These are phyloP conservation scores for Centroberyx gerrardi DNA, from an alignment of 2,797 vertebrate genomes.

Conservation along the genomic window DNA sequence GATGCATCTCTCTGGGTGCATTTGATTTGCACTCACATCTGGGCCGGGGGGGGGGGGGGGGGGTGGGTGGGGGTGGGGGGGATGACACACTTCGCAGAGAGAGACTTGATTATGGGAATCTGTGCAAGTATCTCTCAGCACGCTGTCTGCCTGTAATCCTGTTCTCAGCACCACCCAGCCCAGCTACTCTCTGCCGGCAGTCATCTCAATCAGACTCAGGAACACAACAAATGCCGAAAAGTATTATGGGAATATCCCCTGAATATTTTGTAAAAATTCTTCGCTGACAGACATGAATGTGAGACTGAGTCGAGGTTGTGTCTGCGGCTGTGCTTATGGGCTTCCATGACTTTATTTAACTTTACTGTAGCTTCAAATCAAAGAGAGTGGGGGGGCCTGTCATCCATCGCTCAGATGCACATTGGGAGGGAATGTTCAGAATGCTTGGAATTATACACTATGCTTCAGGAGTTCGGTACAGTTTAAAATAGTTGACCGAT, in stretches of 20 bases:
- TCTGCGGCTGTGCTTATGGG: conserved; percentile 19
- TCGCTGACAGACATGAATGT: conserved; percentile 58
- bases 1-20: conserved; percentile 18
- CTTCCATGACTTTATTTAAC: conserved; percentile 15
- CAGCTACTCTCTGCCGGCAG: conserved; percentile 31
- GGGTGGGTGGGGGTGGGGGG: no score
- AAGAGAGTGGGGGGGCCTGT: not conserved
- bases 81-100: conserved; percentile 46
- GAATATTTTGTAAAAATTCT: conserved; percentile 60
- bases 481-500: conserved; percentile 8
- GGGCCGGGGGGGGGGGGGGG: not conserved
- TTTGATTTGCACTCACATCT: conserved; percentile 50
- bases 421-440: conserved; percentile 65
- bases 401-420: not conserved
- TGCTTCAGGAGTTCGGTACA: conserved; percentile 5
- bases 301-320: conserved; percentile 26
- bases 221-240: conserved; percentile 43
- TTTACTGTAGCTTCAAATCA: conserved; percentile 2
- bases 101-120: conserved; percentile 53
- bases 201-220: conserved; percentile 37
- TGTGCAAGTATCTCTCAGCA: conserved; percentile 67
- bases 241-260: conserved; percentile 60
- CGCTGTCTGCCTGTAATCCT: conserved; percentile 60
- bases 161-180: conserved; percentile 16
- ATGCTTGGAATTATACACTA: conserved; percentile 58